Base-by-base conservation (phyloP, 1,140 invertebrate species). In the Armadillidium nasatum region DNA sequence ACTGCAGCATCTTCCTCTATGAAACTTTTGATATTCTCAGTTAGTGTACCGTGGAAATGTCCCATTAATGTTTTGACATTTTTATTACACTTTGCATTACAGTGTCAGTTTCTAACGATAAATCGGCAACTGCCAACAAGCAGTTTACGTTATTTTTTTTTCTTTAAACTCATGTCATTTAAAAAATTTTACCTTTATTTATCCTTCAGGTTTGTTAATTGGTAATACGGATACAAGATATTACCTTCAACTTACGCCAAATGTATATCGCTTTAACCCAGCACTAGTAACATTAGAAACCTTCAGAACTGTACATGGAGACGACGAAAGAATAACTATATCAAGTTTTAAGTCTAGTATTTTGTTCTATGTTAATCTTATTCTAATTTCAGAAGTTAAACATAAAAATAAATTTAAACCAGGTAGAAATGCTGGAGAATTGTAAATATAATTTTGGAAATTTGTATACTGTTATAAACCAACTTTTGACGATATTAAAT, bases 201-300 rank as follows among this genome's bases (percentile, higher is more conserved):
- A 6, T 33, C 6, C 33, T 33, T 33, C 88, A 82, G 86, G 87
- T 86, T 76, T 82, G 23, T 67, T 80, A 83, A 82, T 88, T 9
- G 88, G 85, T 21, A 88, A 88, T 76, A 89, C 88, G 44, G 88
- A 89, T 81, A 87, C 87, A 3, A 83, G 82, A 67, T 86, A 87
- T 83, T 89, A 88, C 81, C 76, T 85, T 11, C 76, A 84, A 22
- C 82, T 89, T 44, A 86, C 87, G 0, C 74, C 82, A 9, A 84
- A 85, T 76, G 84, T 89, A 6, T 89, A 89, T 80, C 83, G 88
- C 54, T 88, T 88, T 82, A 84, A 83, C 73, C 87, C 88, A 15
- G 83, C 84, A 6, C 80, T 85, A 23, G 83, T 88, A 77, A 82
- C 78, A 43, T 83, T 83, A 13, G 83, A 83, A 7, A 87, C 88